Percentiles rank a stretch among this genome's conserved stretches.
Evolutionary conservation across 2,797 vertebrate genomes (phyloP).

Genomic region (Stomatorhinus walkeri): DNA sequence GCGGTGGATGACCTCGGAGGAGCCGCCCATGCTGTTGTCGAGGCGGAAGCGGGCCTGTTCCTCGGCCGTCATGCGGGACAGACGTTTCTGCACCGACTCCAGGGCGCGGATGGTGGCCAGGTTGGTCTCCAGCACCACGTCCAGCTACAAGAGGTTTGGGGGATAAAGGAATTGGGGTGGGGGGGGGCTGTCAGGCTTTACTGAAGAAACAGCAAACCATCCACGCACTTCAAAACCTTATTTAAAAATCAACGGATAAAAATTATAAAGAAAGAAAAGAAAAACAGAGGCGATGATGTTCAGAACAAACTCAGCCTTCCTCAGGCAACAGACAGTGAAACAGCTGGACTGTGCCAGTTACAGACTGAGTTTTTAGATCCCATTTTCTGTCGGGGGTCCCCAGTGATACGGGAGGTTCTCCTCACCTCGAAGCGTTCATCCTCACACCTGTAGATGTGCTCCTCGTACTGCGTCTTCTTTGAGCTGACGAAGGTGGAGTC

Average conservation of each 20-base stretch:
- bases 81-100: slow-evolving; percentile 86
- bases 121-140: slow-evolving; percentile 94
- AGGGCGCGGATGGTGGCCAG: slow-evolving; percentile 88
- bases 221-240: background rate
- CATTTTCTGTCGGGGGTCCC: too few species aligned
- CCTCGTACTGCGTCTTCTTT: slow-evolving; percentile 97
- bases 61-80: slow-evolving; percentile 91
- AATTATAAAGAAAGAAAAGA: background rate
- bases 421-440: slow-evolving; percentile 95
- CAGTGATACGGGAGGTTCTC: too few species aligned
- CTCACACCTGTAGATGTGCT: slow-evolving; percentile 97
- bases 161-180: background rate
- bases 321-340: background rate
- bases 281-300: background rate
- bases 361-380: too few species aligned
- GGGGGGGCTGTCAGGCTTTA: background rate
- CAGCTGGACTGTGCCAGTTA: too few species aligned
- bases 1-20: slow-evolving; percentile 93
- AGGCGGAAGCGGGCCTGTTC: slow-evolving; percentile 92
- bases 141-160: slow-evolving; percentile 64
- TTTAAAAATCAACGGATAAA: background rate
- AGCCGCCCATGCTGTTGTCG: slow-evolving; percentile 92
- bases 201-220: background rate
- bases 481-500: slow-evolving; percentile 98
- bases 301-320: background rate